A percentile compares a stretch with the other conserved stretches of the same genome.
phyloP scores from a whole-genome alignment of 2,888 invertebrate genomes.

The Carabus problematicus region DNA sequence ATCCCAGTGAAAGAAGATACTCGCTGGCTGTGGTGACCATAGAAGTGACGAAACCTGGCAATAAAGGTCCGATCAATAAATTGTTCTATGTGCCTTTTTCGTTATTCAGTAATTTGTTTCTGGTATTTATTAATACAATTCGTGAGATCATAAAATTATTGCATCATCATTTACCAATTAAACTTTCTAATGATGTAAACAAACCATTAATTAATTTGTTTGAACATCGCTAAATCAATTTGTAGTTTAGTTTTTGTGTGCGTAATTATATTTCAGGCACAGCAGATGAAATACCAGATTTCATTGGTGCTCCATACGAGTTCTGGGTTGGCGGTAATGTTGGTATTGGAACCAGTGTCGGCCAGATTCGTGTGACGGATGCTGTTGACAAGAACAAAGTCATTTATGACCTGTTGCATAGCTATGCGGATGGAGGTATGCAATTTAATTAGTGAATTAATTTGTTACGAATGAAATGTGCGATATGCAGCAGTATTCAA shows the following conservation, averaged over 20 bases:
- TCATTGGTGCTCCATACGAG: conserved; percentile 85
- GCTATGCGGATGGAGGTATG: conserved; percentile 82
- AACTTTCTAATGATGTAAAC: no score
- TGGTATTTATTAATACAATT: no score
- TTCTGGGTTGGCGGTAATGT: conserved; percentile 92
- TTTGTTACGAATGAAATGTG: background rate
- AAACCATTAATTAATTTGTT: background rate
- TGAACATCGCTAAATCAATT: background rate
- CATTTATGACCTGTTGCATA: conserved; percentile 82
- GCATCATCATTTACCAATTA: no score
- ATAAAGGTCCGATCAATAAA: conserved; percentile 56
- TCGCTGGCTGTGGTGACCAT: conserved; percentile 86
- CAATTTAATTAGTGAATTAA: conserved; percentile 32
- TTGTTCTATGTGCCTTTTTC: no score
- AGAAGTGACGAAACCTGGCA: conserved; percentile 68
- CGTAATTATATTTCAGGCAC: conserved; percentile 57
- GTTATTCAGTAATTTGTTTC: no score
- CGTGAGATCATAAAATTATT: no score
- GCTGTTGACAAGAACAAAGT: conserved; percentile 70
- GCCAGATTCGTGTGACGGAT: conserved; percentile 81
- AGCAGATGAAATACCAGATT: conserved; percentile 71
- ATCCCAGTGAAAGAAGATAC: conserved; percentile 83
- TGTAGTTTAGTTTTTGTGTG: conserved; percentile 1
- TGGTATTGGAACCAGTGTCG: conserved; percentile 83
- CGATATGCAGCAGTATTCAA: no score